Evolutionary conservation across 2,888 invertebrate species (phyloP), one percentile per base, ranked within the genome.

Genomic region (Tiphia femorata): DNA sequence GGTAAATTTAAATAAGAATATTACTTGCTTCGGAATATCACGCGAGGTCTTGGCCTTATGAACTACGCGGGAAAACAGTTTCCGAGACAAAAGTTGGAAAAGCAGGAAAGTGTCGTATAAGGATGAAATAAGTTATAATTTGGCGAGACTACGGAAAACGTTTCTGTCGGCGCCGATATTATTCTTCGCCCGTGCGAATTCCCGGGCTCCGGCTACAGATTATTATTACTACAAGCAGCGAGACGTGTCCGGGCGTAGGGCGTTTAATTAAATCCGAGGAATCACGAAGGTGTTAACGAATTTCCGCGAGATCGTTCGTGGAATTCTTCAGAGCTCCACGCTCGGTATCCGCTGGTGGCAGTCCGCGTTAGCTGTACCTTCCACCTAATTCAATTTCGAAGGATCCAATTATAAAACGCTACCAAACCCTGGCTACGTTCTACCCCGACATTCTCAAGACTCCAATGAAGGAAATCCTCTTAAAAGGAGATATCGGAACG

Each of bases 201-300:
- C n/a, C n/a, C 38, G 49, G 54, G 23, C 27, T 25, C 30, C 53
- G 52, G 42, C n/a, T n/a, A n/a, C n/a, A n/a, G n/a, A 64, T 67
- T 67, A 68, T 67, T 57, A 57, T 55, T 54, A 46, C 30, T 52
- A 57, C 52, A 21, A 42, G 46, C 49, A 62, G 47, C 62, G 58
- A 44, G 67, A 56, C 63, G 70, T 68, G 55, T 56, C 63, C 63
- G 33, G 60, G 67, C 62, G 53, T 55, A 56, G 63, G 67, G 54
- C 30, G 61, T 53, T 67, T 69, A 70, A 69, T 69, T 69, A 67
- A 69, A 70, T 69, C 54, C 58, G 52, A 33, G 56, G 58, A 61
- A 58, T 64, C 51, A 64, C 60, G 51, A 41, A 51, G 49, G 47
- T 50, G 70, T 67, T 66, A 68, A 68, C 62, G 56, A 67, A 63